Percentiles rank a stretch among this genome's conserved stretches.
Evolutionary conservation across 2,888 invertebrate species (phyloP).

Genomic region (Cheilosia vulpina): DNA sequence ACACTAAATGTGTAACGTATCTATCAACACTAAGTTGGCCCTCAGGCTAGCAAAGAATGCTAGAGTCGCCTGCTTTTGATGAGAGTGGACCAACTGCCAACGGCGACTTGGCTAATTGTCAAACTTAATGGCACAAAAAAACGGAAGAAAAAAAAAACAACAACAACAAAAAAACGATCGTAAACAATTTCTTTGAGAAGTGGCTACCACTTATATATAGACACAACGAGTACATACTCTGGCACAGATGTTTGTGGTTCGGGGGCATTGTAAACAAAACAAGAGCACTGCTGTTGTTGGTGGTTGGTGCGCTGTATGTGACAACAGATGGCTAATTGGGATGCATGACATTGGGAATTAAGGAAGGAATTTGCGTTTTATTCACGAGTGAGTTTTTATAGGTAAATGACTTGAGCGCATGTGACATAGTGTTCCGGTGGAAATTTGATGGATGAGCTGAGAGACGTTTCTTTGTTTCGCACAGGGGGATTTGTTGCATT

Average conservation of each 20-base stretch:
- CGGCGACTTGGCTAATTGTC: constrained; percentile 52
- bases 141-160: too few species aligned
- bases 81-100: constrained; percentile 24
- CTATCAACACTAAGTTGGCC: constrained; percentile 38
- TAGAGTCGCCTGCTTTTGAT: constrained; percentile 9
- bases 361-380: constrained; percentile 18
- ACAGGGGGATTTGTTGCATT: too few species aligned
- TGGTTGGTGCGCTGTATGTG: constrained; percentile 18
- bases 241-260: constrained; percentile 31
- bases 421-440: not conserved
- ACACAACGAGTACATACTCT: not conserved
- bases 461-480: too few species aligned
- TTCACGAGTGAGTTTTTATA: constrained; percentile 1
- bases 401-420: constrained; percentile 18
- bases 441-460: too few species aligned
- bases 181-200: constrained; percentile 21
- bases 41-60: constrained; percentile 21
- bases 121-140: constrained; percentile 36
- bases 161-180: constrained; percentile 11
- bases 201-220: not conserved
- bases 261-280: constrained; percentile 30
- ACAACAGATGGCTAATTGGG: constrained; percentile 69
- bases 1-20: constrained; percentile 37
- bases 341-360: constrained; percentile 37
- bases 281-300: constrained; percentile 2